Evolutionary conservation across 2,797 vertebrate species (phyloP).

Genomic region (Ibycter americanus): DNA sequence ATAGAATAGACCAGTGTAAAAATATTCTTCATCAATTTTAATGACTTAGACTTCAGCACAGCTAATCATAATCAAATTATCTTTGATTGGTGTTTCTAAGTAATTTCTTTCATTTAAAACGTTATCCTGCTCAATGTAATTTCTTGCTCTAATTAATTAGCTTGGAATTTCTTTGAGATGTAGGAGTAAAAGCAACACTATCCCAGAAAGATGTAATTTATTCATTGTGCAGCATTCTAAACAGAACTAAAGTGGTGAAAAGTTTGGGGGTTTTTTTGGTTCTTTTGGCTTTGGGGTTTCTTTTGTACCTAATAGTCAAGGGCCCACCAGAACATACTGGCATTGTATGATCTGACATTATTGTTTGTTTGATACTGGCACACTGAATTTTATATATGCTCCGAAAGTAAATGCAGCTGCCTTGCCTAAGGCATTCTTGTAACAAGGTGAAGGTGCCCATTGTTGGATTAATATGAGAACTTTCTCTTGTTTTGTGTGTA

Average conservation of each 20-base stretch:
- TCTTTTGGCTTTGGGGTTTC: neutral
- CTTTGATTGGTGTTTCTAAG: constrained; percentile 69
- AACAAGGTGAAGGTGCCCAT: constrained; percentile 4
- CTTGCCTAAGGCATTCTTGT: constrained; percentile 50
- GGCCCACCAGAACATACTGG: constrained; percentile 27
- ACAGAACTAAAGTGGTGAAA: constrained; percentile 45
- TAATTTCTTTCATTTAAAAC: constrained; percentile 63
- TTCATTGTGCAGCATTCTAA: constrained; percentile 42
- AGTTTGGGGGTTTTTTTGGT: neutral
- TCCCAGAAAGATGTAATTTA: constrained; percentile 53
- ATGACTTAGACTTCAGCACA: constrained; percentile 62
- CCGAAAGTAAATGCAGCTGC: constrained; percentile 46
- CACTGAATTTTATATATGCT: constrained; percentile 64
- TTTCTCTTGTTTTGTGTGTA: constrained; percentile 57
- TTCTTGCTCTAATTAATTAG: constrained; percentile 72
- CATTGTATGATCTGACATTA: constrained; percentile 54
- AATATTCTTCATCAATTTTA: constrained; percentile 65
- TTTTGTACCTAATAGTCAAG: constrained; percentile 10
- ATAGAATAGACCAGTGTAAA: constrained; percentile 63
- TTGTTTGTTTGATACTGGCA: constrained; percentile 46
- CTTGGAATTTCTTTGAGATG: constrained; percentile 57
- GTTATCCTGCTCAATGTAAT: constrained; percentile 56
- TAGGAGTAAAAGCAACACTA: constrained; percentile 8
- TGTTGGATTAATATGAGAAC: neutral
- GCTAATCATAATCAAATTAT: constrained; percentile 61